Conservation (phyloP, 1,140 invertebrate species). For the Hyposmocoma kahamanoa region DNA sequence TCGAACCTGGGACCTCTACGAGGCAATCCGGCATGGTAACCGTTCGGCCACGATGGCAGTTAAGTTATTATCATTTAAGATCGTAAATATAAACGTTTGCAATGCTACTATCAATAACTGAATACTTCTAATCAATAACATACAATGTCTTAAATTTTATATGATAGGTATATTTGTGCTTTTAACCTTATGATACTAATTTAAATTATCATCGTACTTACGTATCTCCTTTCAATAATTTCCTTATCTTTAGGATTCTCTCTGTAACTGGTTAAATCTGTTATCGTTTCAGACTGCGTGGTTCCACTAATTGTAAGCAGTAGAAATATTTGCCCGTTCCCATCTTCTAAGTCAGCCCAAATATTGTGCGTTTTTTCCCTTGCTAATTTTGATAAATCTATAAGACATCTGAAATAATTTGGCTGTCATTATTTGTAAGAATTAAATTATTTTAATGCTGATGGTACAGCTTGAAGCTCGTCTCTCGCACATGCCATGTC, state of each 20-base stretch:
- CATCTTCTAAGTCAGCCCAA: slow-evolving; percentile 92
- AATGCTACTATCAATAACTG: too few relatives aligned
- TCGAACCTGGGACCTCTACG: too few relatives aligned
- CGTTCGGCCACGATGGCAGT: too few relatives aligned
- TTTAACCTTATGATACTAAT: neutral
- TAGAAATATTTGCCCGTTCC: slow-evolving; percentile 89
- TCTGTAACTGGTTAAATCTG: slow-evolving; percentile 89
- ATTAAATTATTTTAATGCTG: too few relatives aligned
- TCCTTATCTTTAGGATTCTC: slow-evolving; percentile 83
- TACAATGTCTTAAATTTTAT: too few relatives aligned
- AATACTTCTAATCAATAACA: too few relatives aligned
- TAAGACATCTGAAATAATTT: slow-evolving; percentile 79
- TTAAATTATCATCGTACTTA: slow-evolving; percentile 59
- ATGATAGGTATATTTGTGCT: too few relatives aligned
- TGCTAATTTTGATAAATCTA: slow-evolving; percentile 90
- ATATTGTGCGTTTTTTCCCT: slow-evolving; percentile 93
- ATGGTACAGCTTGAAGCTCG: too few relatives aligned
- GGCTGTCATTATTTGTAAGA: neutral
- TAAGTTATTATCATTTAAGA: too few relatives aligned
- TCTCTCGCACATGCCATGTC: too few relatives aligned
- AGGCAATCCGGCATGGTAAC: too few relatives aligned
- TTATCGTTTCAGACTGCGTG: slow-evolving; percentile 92
- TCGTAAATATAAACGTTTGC: too few relatives aligned
- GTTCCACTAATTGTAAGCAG: slow-evolving; percentile 96
- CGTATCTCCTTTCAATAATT: slow-evolving; percentile 84